These are phyloP conservation scores for Drosophila borborema DNA, from an alignment of 2,888 invertebrate species.

Conservation along the genomic window DNA sequence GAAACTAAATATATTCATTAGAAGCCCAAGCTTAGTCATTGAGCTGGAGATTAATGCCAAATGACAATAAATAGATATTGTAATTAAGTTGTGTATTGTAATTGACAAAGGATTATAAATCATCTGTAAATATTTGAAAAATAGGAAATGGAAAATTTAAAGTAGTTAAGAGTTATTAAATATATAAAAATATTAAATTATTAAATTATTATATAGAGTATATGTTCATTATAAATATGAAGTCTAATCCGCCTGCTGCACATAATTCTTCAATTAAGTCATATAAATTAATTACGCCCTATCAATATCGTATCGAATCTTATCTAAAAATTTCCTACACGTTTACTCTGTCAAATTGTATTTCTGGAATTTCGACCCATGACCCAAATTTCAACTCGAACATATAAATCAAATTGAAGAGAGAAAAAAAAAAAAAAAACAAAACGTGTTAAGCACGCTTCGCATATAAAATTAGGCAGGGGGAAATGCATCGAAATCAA, in stretches of 20 bases:
- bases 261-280: background rate
- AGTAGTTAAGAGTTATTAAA: too few species aligned
- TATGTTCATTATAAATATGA: background rate
- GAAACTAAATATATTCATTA: conserved; percentile 22
- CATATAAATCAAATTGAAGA: conserved; percentile 28
- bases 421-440: too few species aligned
- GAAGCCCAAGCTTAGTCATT: conserved; percentile 37
- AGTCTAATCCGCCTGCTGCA: background rate
- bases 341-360: conserved; percentile 5
- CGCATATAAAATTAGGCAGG: conserved; percentile 51
- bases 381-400: conserved; percentile 59
- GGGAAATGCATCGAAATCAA: conserved; percentile 72
- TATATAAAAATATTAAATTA: too few species aligned
- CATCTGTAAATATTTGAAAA: background rate
- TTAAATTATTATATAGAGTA: too few species aligned
- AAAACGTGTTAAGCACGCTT: conserved; percentile 67
- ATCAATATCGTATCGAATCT: conserved; percentile 26
- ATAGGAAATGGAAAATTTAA: background rate
- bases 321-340: conserved; percentile 12
- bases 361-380: conserved; percentile 43
- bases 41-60: conserved; percentile 36
- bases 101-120: background rate
- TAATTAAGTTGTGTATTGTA: background rate
- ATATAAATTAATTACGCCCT: conserved; percentile 24
- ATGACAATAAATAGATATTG: conserved; percentile 33